These are phyloP conservation scores for Lordiphosa mommai DNA, from an alignment of 1,140 invertebrate species.

Conservation along the genomic window DNA sequence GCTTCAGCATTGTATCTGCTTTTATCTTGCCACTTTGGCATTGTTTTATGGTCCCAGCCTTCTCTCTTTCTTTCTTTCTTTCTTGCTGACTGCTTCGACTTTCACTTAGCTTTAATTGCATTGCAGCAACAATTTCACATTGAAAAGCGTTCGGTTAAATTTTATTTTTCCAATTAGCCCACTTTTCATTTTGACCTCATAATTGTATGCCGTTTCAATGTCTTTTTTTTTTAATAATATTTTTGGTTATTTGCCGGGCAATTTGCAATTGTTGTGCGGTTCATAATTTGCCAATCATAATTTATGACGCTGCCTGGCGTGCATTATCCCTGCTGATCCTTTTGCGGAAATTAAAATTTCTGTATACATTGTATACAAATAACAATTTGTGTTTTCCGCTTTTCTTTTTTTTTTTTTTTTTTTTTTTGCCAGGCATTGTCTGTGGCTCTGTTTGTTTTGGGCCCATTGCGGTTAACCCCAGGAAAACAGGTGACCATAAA, in stretches of 20 bases:
- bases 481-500: no score
- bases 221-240: no score
- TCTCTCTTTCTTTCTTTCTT: neutral
- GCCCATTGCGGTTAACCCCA: no score
- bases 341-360: slow-evolving; percentile 8
- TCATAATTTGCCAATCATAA: slow-evolving; percentile 13
- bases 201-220: no score
- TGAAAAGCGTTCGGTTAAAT: neutral
- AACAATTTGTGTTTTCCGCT: no score
- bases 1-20: slow-evolving; percentile 30
- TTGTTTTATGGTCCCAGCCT: slow-evolving; percentile 37
- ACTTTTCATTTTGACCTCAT: no score
- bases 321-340: slow-evolving; percentile 10
- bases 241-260: no score
- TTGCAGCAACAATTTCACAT: neutral
- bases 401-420: no score
- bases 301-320: slow-evolving; percentile 6
- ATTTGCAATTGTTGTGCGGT: slow-evolving; percentile 3
- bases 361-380: no score
- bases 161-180: neutral
- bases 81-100: neutral
- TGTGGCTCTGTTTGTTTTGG: no score
- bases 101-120: slow-evolving; percentile 5
- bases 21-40: slow-evolving; percentile 54
- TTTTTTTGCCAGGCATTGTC: no score